Evolutionary conservation across 1,140 invertebrate species (phyloP).

Genomic region (Heterodera schachtii): DNA sequence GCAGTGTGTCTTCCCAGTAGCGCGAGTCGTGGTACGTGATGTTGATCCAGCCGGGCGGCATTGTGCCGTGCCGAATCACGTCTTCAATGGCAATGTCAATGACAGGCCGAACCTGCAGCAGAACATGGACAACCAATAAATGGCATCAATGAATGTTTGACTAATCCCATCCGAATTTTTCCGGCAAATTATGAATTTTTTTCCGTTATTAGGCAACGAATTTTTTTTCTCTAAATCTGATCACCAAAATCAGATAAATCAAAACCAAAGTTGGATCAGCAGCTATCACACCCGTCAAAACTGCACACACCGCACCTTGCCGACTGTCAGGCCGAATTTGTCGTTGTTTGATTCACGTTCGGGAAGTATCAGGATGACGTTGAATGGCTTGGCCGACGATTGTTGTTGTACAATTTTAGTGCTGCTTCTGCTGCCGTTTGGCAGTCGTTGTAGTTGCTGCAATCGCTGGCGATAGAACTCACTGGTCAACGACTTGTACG

Average conservation of each 20-base stretch:
- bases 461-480: background rate
- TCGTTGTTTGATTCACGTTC: slow-evolving; percentile 55
- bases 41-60: slow-evolving; percentile 59
- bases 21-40: slow-evolving; percentile 57
- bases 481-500: background rate
- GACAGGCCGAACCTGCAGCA: slow-evolving; percentile 42
- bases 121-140: background rate
- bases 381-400: slow-evolving; percentile 47
- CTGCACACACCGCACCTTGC: slow-evolving; percentile 43
- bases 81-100: slow-evolving; percentile 64
- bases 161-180: no score
- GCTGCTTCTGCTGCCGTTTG: background rate
- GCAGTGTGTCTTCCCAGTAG: slow-evolving; percentile 56
- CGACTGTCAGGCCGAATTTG: slow-evolving; percentile 61
- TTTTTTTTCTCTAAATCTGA: no score
- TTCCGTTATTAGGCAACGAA: no score
- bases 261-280: no score
- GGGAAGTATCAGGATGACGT: slow-evolving; percentile 60
- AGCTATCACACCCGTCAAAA: no score
- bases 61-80: slow-evolving; percentile 40
- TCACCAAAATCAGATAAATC: no score
- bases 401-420: no score
- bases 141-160: no score
- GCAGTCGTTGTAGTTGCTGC: background rate
- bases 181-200: no score